Conservation (phyloP, 2,888 invertebrate species). For the Lottia scabra region DNA sequence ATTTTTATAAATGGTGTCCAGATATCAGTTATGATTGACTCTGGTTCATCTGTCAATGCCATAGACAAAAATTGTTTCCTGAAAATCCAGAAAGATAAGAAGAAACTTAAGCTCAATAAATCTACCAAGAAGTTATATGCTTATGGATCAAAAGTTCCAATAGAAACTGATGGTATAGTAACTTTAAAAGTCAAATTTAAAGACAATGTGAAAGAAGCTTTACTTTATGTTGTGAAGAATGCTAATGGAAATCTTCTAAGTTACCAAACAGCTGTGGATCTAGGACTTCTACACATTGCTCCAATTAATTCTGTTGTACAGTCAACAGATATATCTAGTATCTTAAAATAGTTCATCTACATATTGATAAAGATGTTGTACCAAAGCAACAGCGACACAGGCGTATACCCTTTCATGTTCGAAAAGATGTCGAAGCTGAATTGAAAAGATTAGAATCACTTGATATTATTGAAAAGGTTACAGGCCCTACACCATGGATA, state of each 20-base stretch:
- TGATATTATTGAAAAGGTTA: too few relatives aligned
- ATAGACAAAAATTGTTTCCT: slow-evolving; percentile 12
- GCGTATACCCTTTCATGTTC: slow-evolving; percentile 1
- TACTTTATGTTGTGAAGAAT: slow-evolving; percentile 19
- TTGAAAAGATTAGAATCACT: background rate
- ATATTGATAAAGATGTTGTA: slow-evolving; percentile 3
- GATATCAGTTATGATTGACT: slow-evolving; percentile 19
- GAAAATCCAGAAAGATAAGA: slow-evolving; percentile 16
- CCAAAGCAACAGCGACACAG: slow-evolving; percentile 1
- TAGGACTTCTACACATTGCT: too few relatives aligned
- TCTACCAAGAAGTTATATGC: slow-evolving; percentile 14
- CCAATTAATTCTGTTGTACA: too few relatives aligned
- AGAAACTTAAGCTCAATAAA: slow-evolving; percentile 10
- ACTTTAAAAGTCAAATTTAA: background rate
- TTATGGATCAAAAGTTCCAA: slow-evolving; percentile 23
- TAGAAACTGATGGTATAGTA: slow-evolving; percentile 17
- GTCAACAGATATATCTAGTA: too few relatives aligned
- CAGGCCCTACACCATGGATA: too few relatives aligned
- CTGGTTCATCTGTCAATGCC: slow-evolving; percentile 21
- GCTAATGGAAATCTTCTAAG: slow-evolving; percentile 10
- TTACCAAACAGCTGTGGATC: too few relatives aligned
- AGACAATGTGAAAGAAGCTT: background rate
- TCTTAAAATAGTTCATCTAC: background rate
- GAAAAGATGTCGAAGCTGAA: background rate
- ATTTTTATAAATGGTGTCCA: slow-evolving; percentile 3